Evolutionary conservation across 2,888 invertebrate species (phyloP).

Genomic region (Eueremaeus valkanovi): DNA sequence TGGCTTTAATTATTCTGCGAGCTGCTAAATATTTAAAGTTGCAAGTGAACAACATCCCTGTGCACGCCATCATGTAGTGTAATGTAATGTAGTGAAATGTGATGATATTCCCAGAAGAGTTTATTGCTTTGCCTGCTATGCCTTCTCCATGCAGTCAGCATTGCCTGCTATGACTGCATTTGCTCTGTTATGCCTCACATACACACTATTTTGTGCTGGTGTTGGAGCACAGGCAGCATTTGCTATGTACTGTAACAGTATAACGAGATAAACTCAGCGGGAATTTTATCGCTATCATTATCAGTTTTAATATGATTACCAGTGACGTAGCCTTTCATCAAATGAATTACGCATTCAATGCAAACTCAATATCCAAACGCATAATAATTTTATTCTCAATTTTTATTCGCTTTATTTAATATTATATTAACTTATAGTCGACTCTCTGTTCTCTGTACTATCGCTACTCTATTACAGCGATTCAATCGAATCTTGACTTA

Average conservation of each 20-base stretch:
- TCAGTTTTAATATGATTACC: conserved; percentile 19
- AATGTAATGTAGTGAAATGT: conserved; percentile 1
- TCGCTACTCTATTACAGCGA: neutral
- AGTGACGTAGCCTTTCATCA: conserved; percentile 20
- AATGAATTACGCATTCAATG: neutral
- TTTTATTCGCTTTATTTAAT: neutral
- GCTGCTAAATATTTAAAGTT: conserved; percentile 14
- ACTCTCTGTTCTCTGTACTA: neutral
- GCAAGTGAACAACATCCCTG: conserved; percentile 17
- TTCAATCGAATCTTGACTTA: neutral
- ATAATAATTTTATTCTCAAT: neutral
- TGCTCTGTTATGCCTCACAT: neutral
- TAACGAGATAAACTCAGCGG: conserved; percentile 18
- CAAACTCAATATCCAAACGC: neutral
- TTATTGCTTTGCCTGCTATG: neutral
- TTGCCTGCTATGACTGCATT: neutral
- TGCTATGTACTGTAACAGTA: neutral
- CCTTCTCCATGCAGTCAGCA: neutral
- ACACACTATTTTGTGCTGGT: neutral
- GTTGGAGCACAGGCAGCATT: neutral
- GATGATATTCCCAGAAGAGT: conserved; percentile 13
- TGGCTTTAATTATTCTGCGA: conserved; percentile 1
- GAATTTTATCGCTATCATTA: conserved; percentile 17
- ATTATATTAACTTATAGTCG: neutral
- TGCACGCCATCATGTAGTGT: conserved; percentile 13